A percentile compares a stretch with the other conserved stretches of the same genome.
Conservation (phyloP, 2,888 invertebrate species). For the Pristionchus arcanus region DNA sequence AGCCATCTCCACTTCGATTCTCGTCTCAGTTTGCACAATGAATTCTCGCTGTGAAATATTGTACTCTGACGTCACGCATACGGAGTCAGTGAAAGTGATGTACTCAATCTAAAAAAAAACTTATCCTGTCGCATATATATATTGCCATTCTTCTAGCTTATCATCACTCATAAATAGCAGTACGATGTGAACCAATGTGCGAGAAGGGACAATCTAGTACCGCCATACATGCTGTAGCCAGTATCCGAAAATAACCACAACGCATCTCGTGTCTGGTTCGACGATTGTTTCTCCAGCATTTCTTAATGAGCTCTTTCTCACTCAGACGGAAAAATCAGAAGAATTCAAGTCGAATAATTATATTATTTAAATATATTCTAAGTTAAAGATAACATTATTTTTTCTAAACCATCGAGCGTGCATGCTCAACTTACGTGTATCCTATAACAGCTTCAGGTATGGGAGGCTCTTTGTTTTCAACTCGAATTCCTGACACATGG, state of each 20-base stretch:
- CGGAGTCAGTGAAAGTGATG: conserved; percentile 67
- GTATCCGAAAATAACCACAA: conserved; percentile 69
- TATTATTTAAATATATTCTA: too few relatives aligned
- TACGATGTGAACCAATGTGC: neutral
- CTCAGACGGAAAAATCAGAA: neutral
- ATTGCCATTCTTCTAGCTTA: neutral
- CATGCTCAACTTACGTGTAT: conserved; percentile 65
- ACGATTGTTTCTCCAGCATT: conserved; percentile 68
- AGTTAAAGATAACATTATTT: too few relatives aligned
- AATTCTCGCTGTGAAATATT: conserved; percentile 68
- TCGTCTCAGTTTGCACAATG: conserved; percentile 72
- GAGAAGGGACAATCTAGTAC: neutral
- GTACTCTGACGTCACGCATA: conserved; percentile 69
- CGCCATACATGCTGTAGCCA: conserved; percentile 63
- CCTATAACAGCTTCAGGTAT: conserved; percentile 66
- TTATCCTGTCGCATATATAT: neutral
- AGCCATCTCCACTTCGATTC: conserved; percentile 70
- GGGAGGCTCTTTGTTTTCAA: conserved; percentile 62
- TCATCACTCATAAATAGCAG: neutral
- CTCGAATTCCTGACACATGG: conserved; percentile 70
- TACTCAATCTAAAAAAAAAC: conserved; percentile 66
- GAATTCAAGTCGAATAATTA: too few relatives aligned
- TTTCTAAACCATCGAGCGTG: too few relatives aligned
- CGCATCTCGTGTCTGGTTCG: conserved; percentile 64
- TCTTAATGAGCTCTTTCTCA: conserved; percentile 56